These are phyloP conservation scores for Lutraria lutraria DNA, from an alignment of 2,888 invertebrate species.

Conservation along the genomic window DNA sequence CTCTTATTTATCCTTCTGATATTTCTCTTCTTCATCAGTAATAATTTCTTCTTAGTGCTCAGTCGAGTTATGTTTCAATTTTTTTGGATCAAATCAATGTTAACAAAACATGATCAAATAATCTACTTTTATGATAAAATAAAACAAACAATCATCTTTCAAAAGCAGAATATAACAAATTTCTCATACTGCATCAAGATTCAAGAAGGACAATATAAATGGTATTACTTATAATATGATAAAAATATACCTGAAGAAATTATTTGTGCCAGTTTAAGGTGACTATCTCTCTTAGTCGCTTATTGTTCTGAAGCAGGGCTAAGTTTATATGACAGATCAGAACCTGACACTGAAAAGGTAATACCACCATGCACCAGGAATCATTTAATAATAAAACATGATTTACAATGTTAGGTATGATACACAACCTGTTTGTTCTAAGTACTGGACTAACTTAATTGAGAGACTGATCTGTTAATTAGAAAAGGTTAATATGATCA, in stretches of 20 bases:
- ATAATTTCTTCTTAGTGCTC: no score
- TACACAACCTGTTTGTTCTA: not conserved
- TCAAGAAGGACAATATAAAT: no score
- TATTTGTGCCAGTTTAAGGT: not conserved
- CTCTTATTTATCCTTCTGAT: no score
- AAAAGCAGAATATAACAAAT: no score
- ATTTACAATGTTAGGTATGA: not conserved
- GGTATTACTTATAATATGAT: no score
- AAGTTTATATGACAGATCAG: not conserved
- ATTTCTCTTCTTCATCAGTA: no score
- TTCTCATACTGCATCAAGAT: no score
- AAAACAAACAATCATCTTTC: no score
- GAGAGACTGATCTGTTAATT: not conserved
- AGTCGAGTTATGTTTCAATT: no score
- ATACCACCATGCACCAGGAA: not conserved
- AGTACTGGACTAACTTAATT: not conserved
- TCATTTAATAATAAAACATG: not conserved
- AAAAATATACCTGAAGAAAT: not conserved
- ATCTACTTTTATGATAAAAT: no score
- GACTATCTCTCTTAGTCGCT: not conserved
- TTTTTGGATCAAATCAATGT: no score
- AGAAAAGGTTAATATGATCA: not conserved
- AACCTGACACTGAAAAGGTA: not conserved
- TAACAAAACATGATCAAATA: no score
- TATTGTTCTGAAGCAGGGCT: not conserved